phyloP scores from a whole-genome alignment of 1,140 invertebrate genomes.

The Psilanteris sp. region DNA sequence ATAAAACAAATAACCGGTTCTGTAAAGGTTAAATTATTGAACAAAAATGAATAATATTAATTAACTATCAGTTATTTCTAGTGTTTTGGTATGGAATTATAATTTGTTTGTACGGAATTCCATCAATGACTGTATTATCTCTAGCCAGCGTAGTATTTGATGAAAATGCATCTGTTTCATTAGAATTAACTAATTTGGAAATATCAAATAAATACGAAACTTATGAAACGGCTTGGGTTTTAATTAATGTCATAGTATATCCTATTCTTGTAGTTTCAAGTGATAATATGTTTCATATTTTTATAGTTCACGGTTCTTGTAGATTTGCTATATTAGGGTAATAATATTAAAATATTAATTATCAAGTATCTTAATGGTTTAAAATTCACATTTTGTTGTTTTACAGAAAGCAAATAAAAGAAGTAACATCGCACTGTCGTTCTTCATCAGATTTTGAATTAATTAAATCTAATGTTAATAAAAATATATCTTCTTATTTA shows the following conservation, averaged over 20 bases:
- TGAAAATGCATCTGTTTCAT: not conserved
- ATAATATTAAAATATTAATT: constrained; percentile 2
- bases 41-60: no score
- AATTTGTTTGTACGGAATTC: constrained; percentile 1
- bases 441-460: not conserved
- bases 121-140: constrained; percentile 4
- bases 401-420: not conserved
- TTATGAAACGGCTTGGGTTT: constrained; percentile 1
- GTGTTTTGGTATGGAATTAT: constrained; percentile 7
- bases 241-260: constrained; percentile 3
- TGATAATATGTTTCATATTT: constrained; percentile 5
- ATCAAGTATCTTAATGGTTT: not conserved
- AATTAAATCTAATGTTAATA: not conserved
- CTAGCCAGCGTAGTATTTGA: not conserved
- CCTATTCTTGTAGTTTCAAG: constrained; percentile 4
- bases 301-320: constrained; percentile 10
- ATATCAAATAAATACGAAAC: not conserved
- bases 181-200: constrained; percentile 1
- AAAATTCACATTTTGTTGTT: not conserved
- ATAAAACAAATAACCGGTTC: no score
- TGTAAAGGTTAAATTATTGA: no score
- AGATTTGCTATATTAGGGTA: constrained; percentile 12
- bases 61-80: no score
- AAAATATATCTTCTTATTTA: constrained; percentile 1
- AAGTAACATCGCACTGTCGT: not conserved